These are phyloP conservation scores for Mylabris phalerata DNA, from an alignment of 1,140 invertebrate genomes.

Conservation along the genomic window DNA sequence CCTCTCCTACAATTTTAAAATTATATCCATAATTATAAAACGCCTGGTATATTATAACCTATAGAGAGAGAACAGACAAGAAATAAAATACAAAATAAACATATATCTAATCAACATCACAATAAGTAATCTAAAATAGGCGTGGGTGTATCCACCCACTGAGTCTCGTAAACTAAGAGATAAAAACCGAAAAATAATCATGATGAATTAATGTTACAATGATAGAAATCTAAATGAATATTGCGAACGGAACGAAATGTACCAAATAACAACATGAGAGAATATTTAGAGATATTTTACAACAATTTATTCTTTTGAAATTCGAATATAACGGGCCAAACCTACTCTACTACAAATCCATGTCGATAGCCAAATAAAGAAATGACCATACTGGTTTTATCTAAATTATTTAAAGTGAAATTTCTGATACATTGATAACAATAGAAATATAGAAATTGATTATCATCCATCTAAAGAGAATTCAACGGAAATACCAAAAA, in stretches of 20 bases:
- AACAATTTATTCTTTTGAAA: too few species aligned
- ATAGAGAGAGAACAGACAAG: background rate
- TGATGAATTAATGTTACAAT: constrained; percentile 18
- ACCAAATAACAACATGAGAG: too few species aligned
- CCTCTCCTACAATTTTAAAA: background rate
- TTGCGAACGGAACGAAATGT: background rate
- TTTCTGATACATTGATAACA: constrained; percentile 14
- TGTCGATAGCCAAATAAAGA: too few species aligned
- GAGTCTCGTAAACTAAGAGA: constrained; percentile 14
- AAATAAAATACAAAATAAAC: constrained; percentile 16
- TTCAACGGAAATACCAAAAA: too few species aligned
- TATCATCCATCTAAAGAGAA: too few species aligned
- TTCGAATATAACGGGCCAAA: constrained; percentile 14
- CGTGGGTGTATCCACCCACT: constrained; percentile 20
- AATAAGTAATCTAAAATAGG: constrained; percentile 17
- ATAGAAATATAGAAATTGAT: background rate
- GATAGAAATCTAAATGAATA: constrained; percentile 22
- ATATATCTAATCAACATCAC: constrained; percentile 19
- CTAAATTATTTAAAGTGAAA: constrained; percentile 19
- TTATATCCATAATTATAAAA: constrained; percentile 14
- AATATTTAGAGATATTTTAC: too few species aligned
- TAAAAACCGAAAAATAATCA: constrained; percentile 20
- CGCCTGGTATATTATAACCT: background rate
- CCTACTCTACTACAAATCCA: constrained; percentile 9
- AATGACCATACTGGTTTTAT: background rate